Evolutionary conservation across 1,140 invertebrate genomes (phyloP).

Genomic region (Drosophila persimilis): DNA sequence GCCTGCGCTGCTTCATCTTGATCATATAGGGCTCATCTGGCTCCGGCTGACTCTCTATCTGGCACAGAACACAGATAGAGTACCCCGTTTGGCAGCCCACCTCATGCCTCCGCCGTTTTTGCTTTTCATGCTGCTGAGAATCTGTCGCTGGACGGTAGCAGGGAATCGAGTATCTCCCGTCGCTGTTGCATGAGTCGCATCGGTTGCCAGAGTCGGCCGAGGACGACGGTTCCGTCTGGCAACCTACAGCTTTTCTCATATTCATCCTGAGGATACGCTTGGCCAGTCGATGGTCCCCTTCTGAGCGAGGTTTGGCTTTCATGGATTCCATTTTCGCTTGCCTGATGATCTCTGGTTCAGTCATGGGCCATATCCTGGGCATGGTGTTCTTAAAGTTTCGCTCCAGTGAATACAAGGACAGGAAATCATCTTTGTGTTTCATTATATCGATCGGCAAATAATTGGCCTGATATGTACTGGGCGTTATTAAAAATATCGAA

Average conservation of each 20-base stretch:
- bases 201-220: too few species aligned
- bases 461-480: too few species aligned
- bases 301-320: neutral
- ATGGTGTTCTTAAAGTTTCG: neutral
- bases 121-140: neutral
- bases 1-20: constrained; percentile 13
- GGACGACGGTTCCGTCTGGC: too few species aligned
- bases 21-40: constrained; percentile 36
- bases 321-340: neutral
- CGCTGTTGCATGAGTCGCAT: too few species aligned
- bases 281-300: neutral
- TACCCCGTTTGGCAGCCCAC: constrained; percentile 4
- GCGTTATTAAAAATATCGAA: too few species aligned
- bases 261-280: neutral
- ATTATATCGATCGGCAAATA: constrained; percentile 16
- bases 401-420: neutral
- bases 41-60: neutral
- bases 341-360: neutral
- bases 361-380: constrained; percentile 17
- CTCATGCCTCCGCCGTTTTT: neutral
- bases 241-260: neutral
- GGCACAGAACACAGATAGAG: constrained; percentile 10
- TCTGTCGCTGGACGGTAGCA: neutral
- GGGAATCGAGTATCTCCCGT: too few species aligned
- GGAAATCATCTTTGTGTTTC: neutral